These are phyloP conservation scores for Heliconius hewitsoni DNA, from an alignment of 1,140 invertebrate species.

Conservation along the genomic window DNA sequence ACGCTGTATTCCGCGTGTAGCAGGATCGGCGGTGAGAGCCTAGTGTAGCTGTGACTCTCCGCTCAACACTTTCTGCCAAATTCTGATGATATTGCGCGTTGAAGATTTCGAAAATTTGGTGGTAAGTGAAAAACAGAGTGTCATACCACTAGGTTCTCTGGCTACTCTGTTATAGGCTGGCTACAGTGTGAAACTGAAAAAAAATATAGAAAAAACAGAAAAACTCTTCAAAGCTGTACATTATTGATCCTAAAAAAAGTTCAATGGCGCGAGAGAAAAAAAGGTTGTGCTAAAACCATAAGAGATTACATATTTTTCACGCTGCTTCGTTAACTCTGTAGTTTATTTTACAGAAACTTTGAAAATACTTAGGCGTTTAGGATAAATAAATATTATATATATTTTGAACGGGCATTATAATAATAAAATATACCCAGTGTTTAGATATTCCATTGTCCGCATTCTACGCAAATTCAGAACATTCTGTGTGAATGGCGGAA, in stretches of 20 bases:
- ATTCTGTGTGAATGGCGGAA: too few relatives aligned
- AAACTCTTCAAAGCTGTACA: neutral
- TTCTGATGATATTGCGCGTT: too few relatives aligned
- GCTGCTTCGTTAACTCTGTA: neutral
- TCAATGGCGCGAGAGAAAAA: slow-evolving; percentile 1
- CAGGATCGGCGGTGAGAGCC: too few relatives aligned
- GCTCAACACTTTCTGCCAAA: too few relatives aligned
- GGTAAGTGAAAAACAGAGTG: too few relatives aligned
- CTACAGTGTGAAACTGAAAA: too few relatives aligned
- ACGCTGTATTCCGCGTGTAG: too few relatives aligned
- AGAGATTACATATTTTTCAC: slow-evolving; percentile 6
- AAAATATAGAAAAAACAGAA: neutral
- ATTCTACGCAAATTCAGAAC: neutral
- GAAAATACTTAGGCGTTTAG: neutral
- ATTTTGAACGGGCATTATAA: neutral
- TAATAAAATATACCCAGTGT: neutral
- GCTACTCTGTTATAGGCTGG: too few relatives aligned
- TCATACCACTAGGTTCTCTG: too few relatives aligned
- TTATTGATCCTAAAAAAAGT: slow-evolving; percentile 3
- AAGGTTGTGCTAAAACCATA: slow-evolving; percentile 5
- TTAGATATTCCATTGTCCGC: neutral
- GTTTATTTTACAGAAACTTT: neutral
- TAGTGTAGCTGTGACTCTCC: too few relatives aligned
- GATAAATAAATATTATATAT: neutral
- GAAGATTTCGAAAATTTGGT: too few relatives aligned